Evolutionary conservation across 2,888 invertebrate species (phyloP).

Genomic region (Apantesis nais): DNA sequence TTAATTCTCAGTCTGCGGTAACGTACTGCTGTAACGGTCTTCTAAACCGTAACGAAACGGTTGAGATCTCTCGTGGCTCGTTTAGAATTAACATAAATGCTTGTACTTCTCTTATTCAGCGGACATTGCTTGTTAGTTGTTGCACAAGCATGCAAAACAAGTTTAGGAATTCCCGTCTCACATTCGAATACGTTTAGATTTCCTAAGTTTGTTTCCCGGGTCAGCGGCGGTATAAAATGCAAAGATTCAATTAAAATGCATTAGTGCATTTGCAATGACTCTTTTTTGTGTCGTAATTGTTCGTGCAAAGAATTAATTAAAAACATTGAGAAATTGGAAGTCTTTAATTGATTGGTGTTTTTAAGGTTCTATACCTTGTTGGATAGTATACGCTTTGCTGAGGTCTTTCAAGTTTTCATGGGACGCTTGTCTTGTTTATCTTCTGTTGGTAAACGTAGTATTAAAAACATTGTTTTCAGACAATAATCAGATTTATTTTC

Average conservation of each 20-base stretch:
- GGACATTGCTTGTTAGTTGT: slow-evolving; percentile 46
- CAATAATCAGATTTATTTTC: neutral
- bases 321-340: neutral
- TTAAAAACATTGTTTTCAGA: neutral
- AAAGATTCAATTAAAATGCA: neutral
- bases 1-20: slow-evolving; percentile 33
- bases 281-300: slow-evolving; percentile 6
- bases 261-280: neutral
- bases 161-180: slow-evolving; percentile 22
- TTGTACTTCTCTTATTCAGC: slow-evolving; percentile 51
- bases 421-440: neutral
- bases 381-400: neutral
- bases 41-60: slow-evolving; percentile 38
- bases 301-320: neutral
- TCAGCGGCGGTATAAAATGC: slow-evolving; percentile 4
- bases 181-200: slow-evolving; percentile 9
- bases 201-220: slow-evolving; percentile 8
- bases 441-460: neutral
- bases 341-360: neutral
- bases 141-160: slow-evolving; percentile 40
- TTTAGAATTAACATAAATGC: slow-evolving; percentile 60
- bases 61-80: slow-evolving; percentile 9
- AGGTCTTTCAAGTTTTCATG: neutral
- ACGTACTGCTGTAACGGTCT: slow-evolving; percentile 49
- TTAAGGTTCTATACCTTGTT: neutral